Conservation (phyloP, 2,888 invertebrate genomes). For the Hydroisotoma schaefferi region DNA sequence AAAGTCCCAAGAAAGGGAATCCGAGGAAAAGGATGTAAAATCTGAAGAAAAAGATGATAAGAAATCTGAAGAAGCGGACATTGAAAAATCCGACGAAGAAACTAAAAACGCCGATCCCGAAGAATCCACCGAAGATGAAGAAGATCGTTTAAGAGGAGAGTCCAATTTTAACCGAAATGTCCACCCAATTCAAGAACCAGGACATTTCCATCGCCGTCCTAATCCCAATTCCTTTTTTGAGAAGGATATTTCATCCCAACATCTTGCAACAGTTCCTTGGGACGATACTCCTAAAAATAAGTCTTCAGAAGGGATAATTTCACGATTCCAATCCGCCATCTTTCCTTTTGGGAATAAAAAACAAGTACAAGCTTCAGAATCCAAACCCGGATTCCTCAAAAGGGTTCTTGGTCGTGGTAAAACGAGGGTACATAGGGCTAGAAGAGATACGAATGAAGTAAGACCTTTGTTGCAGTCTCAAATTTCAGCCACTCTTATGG, state of each 20-base stretch:
- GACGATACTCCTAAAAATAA: constrained; percentile 16
- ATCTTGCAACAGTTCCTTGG: constrained; percentile 25
- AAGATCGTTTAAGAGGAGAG: no score
- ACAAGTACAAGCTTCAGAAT: no score
- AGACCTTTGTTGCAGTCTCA: no score
- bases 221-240: neutral
- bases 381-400: no score
- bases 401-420: no score
- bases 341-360: no score
- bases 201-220: neutral
- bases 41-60: constrained; percentile 15
- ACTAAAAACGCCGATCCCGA: constrained; percentile 7
- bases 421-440: no score
- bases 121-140: constrained; percentile 1
- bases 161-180: no score
- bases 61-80: constrained; percentile 14
- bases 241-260: neutral
- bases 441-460: no score
- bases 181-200: no score
- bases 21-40: constrained; percentile 6
- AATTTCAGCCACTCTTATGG: no score
- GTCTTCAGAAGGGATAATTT: neutral
- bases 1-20: neutral
- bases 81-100: constrained; percentile 13
- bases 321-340: constrained; percentile 13